Evolutionary conservation across 1,140 invertebrate species (phyloP).

Genomic region (Melanaphis sacchari): DNA sequence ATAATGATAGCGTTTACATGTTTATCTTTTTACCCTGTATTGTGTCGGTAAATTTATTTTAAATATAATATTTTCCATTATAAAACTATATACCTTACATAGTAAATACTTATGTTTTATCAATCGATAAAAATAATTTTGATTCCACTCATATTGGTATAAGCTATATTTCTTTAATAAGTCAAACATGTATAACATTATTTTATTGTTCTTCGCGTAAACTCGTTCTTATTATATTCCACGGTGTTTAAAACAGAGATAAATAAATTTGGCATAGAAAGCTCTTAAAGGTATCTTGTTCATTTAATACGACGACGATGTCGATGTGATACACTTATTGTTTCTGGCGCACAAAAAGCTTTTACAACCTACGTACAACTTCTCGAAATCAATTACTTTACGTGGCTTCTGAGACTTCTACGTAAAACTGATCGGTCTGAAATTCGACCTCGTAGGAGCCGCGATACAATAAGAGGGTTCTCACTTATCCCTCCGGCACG

Average conservation of each 20-base stretch:
- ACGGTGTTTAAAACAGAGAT: neutral
- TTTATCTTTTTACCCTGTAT: no score
- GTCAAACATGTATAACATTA: no score
- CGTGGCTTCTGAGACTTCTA: neutral
- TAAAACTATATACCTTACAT: no score
- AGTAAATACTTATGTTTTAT: no score
- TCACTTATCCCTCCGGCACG: neutral
- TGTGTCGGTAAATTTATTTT: no score
- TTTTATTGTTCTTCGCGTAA: neutral
- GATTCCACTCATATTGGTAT: no score
- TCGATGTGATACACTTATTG: neutral
- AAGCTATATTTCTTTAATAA: no score
- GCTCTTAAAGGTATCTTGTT: neutral
- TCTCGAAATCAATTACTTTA: neutral
- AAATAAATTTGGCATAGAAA: neutral
- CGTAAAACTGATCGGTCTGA: neutral
- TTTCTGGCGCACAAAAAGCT: neutral
- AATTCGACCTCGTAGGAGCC: neutral
- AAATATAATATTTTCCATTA: no score
- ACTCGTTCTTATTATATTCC: neutral
- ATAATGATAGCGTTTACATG: no score
- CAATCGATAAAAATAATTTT: no score
- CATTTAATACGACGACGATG: neutral
- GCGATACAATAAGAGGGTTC: neutral
- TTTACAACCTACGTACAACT: neutral